Evolutionary conservation across 2,888 invertebrate species (phyloP), one percentile per base, ranked within the genome.

Genomic region (Villa cingulata): DNA sequence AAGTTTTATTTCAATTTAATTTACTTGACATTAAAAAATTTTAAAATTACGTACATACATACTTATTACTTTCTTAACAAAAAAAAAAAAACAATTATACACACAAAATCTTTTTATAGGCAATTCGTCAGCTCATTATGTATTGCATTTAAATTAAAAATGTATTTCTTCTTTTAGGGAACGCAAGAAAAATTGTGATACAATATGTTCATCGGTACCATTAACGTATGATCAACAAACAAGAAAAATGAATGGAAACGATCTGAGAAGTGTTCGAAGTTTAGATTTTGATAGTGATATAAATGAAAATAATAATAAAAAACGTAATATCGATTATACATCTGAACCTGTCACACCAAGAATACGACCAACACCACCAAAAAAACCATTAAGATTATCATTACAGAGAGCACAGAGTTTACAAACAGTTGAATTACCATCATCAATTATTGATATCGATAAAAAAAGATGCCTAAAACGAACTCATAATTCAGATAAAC

Each of bases 391-490:
- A 43, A 74, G 89, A 12, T 69, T 90, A 37, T 89, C 88, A 0
- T 68, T 90, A 43, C 89, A 89, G 62, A 78, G 87, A 57, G 86
- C 89, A 0, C 80, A 84, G 52, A 88, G 87, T 64, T 75, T 86
- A 43, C 86, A 86, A 60, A 85, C 85, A 0, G 76, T 86, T 9
- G 66, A 68, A 50, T 52, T 66, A 37, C 29, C 9, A 32, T 36
- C 36, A 36, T 4, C 6, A 9, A 58, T 56, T 51, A 48, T 53
- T n/a, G 63, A 63, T 27, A 29, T 40, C 38, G 55, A 55, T 27
- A 63, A 63, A 14, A 68, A 69, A 50, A 59, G 68, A 19, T 62
- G 65, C 29, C 58, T 65, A 50, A 69, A 69, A 50, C 61, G 68
- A 7, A 56, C 65, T 2, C 67, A 69, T 43, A 64, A 63, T 29